Evolutionary conservation across 2,113 vertebrate species (phyloP).

Genomic region (Actinemys pallida): DNA sequence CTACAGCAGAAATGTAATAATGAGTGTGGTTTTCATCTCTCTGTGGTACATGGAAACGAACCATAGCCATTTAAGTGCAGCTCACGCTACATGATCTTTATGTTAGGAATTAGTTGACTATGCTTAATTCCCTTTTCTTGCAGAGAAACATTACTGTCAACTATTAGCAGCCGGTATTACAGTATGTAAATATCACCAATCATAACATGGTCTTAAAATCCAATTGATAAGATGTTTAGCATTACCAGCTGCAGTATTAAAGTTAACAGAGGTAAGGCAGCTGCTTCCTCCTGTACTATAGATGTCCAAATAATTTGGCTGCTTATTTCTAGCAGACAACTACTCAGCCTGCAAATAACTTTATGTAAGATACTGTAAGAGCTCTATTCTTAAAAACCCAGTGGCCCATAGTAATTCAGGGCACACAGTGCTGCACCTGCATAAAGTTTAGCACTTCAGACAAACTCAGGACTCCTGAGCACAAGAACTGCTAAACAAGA

Average conservation of each 20-base stretch:
- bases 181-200: background rate
- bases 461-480: background rate
- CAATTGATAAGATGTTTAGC: slow-evolving; percentile 35
- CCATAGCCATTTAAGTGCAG: slow-evolving; percentile 12
- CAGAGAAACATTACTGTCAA: background rate
- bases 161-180: background rate
- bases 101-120: background rate
- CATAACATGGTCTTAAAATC: background rate
- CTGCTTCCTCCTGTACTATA: slow-evolving; percentile 48
- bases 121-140: background rate
- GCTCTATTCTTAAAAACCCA: background rate
- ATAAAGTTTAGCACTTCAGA: background rate
- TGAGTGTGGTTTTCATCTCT: background rate
- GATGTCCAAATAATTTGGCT: slow-evolving; percentile 46
- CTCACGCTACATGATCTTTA: background rate
- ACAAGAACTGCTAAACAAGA: background rate
- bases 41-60: slow-evolving; percentile 22
- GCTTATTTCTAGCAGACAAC: slow-evolving; percentile 57
- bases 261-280: slow-evolving; percentile 45
- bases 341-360: background rate
- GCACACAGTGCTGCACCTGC: background rate
- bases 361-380: background rate
- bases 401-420: background rate
- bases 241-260: slow-evolving; percentile 62
- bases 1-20: slow-evolving; percentile 3